A percentile compares a stretch with the other conserved stretches of the same genome.
Evolutionary conservation across 2,113 vertebrate genomes (phyloP).

Genomic region (Pardalotus punctatus): DNA sequence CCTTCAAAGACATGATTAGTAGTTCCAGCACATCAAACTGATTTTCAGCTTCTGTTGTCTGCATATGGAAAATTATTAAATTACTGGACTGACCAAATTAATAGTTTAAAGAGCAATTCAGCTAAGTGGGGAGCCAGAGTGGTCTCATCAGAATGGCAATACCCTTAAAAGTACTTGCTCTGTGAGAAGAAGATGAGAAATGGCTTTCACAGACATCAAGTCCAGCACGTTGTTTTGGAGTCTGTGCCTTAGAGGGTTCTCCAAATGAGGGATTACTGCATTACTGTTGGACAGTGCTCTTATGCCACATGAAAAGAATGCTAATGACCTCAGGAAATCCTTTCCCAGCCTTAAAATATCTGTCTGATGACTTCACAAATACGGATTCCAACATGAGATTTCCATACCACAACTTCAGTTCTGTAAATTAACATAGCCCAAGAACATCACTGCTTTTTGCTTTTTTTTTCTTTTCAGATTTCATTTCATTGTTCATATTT

Average conservation of each 20-base stretch:
- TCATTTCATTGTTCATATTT: neutral
- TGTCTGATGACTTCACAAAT: slow-evolving; percentile 63
- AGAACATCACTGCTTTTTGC: neutral
- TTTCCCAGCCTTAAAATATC: slow-evolving; percentile 66
- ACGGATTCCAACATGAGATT: slow-evolving; percentile 5
- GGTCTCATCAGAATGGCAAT: slow-evolving; percentile 15
- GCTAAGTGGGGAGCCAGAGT: slow-evolving; percentile 25
- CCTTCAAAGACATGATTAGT: slow-evolving; percentile 1
- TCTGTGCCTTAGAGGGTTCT: slow-evolving; percentile 28
- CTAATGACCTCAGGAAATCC: slow-evolving; percentile 69
- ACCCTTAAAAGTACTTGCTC: neutral
- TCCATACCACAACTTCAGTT: neutral
- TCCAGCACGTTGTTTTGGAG: neutral
- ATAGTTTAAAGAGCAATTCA: slow-evolving; percentile 47
- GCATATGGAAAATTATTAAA: slow-evolving; percentile 20
- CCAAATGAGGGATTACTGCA: slow-evolving; percentile 48
- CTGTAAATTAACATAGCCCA: neutral
- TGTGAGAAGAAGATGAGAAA: neutral
- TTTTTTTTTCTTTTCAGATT: neutral
- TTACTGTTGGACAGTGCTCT: slow-evolving; percentile 35
- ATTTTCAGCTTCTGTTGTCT: slow-evolving; percentile 20
- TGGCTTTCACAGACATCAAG: neutral
- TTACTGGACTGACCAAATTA: slow-evolving; percentile 19
- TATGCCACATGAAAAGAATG: slow-evolving; percentile 67
- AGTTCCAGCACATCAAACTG: neutral